Percentiles rank a stretch among this genome's conserved stretches.
Evolutionary conservation across 2,888 invertebrate species (phyloP).

Genomic region (Brachylomia viminalis): DNA sequence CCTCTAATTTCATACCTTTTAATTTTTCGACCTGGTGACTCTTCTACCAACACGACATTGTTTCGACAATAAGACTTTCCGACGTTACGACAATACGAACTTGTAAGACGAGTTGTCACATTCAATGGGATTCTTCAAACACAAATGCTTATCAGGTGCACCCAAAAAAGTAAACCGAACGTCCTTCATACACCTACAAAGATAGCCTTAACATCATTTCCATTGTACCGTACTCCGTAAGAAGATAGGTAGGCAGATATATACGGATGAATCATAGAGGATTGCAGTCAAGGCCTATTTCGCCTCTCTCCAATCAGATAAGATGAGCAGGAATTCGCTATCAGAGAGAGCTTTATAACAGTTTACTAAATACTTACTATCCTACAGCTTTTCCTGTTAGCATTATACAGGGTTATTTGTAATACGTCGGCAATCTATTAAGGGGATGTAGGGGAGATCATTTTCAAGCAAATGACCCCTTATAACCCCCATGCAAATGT

Average conservation of each 20-base stretch:
- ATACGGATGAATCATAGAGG: slow-evolving; percentile 52
- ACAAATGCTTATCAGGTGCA: not conserved
- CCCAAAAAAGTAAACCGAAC: slow-evolving; percentile 15
- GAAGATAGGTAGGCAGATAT: not conserved
- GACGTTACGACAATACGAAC: too few relatives aligned
- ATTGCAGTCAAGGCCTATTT: slow-evolving; percentile 61
- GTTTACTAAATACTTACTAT: not conserved
- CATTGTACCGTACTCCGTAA: slow-evolving; percentile 16
- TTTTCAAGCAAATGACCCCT: too few relatives aligned
- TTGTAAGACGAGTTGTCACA: too few relatives aligned
- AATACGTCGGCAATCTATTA: too few relatives aligned
- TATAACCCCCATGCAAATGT: too few relatives aligned
- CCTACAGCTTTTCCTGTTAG: not conserved
- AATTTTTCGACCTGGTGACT: too few relatives aligned
- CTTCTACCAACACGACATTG: too few relatives aligned
- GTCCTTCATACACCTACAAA: slow-evolving; percentile 24
- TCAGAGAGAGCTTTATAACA: not conserved
- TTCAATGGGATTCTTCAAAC: not conserved
- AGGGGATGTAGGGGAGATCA: too few relatives aligned
- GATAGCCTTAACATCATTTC: slow-evolving; percentile 17
- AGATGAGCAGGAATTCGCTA: slow-evolving; percentile 35
- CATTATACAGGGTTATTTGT: too few relatives aligned
- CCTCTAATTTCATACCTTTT: too few relatives aligned
- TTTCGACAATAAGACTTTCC: too few relatives aligned
- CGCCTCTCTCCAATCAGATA: slow-evolving; percentile 58